Conservation (phyloP, 2,113 vertebrate species). For the Albula glossodonta region DNA sequence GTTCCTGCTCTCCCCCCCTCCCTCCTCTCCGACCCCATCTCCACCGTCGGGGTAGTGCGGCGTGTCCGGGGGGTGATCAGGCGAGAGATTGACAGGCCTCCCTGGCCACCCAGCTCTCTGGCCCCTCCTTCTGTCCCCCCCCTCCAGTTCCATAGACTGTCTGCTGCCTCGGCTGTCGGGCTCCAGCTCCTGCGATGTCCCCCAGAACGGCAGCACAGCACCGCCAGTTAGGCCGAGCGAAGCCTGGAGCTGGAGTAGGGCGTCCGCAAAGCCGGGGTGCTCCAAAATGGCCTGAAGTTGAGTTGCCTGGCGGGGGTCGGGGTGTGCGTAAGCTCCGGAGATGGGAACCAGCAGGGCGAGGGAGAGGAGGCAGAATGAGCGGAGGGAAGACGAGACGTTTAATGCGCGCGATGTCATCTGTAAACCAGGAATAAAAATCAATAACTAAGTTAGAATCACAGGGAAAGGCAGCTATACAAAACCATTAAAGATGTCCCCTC, state of each 20-base stretch:
- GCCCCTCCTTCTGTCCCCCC: conserved; percentile 31
- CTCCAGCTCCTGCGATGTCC: background rate
- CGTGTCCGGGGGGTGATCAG: conserved; percentile 34
- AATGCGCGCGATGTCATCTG: conserved; percentile 59
- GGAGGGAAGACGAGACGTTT: conserved; percentile 34
- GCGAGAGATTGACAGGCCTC: conserved; percentile 32
- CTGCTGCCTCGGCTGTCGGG: background rate
- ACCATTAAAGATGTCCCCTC: too few species aligned
- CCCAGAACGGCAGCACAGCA: background rate
- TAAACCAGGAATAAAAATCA: background rate
- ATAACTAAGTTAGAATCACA: background rate
- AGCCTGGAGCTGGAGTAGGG: conserved; percentile 46
- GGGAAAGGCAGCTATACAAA: background rate
- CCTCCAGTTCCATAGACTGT: conserved; percentile 16
- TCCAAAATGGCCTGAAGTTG: conserved; percentile 26
- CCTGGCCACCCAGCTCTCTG: conserved; percentile 43
- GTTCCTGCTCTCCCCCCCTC: conserved; percentile 51
- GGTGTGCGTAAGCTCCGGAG: conserved; percentile 26
- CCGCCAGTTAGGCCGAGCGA: conserved; percentile 22
- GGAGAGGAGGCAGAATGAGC: conserved; percentile 47
- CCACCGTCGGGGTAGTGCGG: conserved; percentile 44
- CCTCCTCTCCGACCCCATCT: conserved; percentile 26
- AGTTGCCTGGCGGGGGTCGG: conserved; percentile 15
- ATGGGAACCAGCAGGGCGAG: conserved; percentile 46
- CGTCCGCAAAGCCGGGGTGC: conserved; percentile 39